Conservation (phyloP, 1,140 invertebrate species). For the Calephelis virginiensis region DNA sequence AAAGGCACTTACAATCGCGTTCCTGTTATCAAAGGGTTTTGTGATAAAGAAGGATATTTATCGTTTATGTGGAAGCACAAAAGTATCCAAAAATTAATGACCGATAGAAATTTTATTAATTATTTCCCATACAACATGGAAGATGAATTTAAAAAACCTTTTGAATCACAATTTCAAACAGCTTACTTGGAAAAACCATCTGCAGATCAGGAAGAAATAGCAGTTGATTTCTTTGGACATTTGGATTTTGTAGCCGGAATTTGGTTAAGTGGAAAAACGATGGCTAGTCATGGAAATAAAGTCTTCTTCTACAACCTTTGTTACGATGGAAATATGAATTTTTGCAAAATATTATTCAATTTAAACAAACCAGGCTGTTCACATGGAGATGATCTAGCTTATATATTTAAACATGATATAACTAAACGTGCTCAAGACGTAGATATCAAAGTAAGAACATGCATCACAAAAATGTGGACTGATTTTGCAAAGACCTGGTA, state of each 20-base stretch:
- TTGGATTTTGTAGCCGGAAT: conserved; percentile 68
- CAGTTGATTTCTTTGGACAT: conserved; percentile 55
- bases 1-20: conserved; percentile 69
- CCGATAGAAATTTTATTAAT: conserved; percentile 37
- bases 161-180: conserved; percentile 38
- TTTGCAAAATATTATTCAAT: conserved; percentile 63
- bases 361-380: conserved; percentile 60
- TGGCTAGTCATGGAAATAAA: conserved; percentile 39
- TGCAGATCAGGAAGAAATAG: conserved; percentile 29
- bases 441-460: conserved; percentile 60
- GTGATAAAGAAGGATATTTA: conserved; percentile 65
- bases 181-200: conserved; percentile 36
- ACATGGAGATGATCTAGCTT: conserved; percentile 74
- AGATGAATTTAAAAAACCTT: conserved; percentile 25
- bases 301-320: conserved; percentile 59
- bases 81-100: conserved; percentile 29
- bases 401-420: conserved; percentile 53
- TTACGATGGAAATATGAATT: conserved; percentile 66
- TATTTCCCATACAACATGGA: conserved; percentile 38
- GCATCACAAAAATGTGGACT: conserved; percentile 77
- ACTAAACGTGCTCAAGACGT: conserved; percentile 51
- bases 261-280: conserved; percentile 50
- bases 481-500: conserved; percentile 81
- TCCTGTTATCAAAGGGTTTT: conserved; percentile 75
- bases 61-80: conserved; percentile 28